Percentiles rank a stretch among this genome's conserved stretches.
phyloP scores from a whole-genome alignment of 2,113 vertebrate species.

The Numenius arquata region DNA sequence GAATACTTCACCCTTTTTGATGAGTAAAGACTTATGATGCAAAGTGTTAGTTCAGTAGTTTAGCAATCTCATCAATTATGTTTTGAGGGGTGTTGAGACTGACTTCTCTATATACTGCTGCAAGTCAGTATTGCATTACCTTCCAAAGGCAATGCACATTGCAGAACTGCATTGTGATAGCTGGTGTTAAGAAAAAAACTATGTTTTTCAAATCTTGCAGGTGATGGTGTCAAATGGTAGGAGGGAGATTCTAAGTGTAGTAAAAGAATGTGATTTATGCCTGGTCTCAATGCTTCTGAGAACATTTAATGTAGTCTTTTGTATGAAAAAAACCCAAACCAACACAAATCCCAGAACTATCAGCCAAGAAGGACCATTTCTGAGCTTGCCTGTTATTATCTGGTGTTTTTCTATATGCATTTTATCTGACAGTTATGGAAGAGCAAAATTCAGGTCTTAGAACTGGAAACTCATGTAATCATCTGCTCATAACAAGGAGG shows the following conservation, averaged over 20 bases:
- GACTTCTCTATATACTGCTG: background rate
- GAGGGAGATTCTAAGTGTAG: background rate
- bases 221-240: background rate
- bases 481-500: background rate
- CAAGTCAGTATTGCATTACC: background rate
- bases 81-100: background rate
- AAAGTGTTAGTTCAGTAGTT: background rate
- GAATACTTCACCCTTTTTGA: background rate
- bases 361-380: background rate
- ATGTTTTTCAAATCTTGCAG: background rate
- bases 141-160: background rate
- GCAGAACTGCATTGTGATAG: background rate
- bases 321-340: no score
- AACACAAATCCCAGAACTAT: background rate
- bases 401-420: background rate
- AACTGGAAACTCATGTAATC: background rate
- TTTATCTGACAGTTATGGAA: background rate
- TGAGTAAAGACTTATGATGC: background rate
- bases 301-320: background rate
- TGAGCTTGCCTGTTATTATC: background rate
- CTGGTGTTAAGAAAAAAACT: background rate
- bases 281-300: background rate
- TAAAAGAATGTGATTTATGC: background rate
- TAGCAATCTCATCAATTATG: background rate
- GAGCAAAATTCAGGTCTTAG: background rate